Percentiles rank a stretch among this genome's conserved stretches.
Evolutionary conservation across 2,113 vertebrate species (phyloP).

Genomic region (Silurus meridionalis): DNA sequence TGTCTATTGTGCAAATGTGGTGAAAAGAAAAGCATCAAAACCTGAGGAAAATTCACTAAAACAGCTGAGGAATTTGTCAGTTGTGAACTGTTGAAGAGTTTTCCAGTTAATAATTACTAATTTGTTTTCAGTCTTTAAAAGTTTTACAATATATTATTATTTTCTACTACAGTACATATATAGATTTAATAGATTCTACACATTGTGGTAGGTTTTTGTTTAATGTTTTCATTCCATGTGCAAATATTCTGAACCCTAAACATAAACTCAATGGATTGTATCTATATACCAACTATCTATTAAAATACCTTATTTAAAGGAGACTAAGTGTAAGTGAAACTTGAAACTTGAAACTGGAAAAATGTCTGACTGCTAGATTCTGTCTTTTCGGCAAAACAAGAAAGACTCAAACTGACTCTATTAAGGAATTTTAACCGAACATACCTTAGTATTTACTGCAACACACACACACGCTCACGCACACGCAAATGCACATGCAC

Average conservation of each 20-base stretch:
- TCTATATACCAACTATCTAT: background rate
- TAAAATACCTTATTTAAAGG: background rate
- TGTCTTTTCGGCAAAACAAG: background rate
- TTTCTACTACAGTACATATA: background rate
- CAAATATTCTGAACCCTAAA: background rate
- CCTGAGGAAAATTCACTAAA: background rate
- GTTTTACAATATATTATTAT: background rate
- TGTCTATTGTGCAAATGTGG: background rate
- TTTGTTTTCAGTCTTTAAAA: background rate
- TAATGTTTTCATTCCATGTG: background rate
- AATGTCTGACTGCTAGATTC: background rate
- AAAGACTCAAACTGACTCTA: slow-evolving; percentile 6
- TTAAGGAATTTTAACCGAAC: slow-evolving; percentile 18
- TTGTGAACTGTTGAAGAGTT: background rate
- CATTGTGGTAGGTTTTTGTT: background rate
- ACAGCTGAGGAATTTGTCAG: background rate
- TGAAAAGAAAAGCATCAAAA: background rate
- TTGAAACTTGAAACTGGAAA: too few species aligned
- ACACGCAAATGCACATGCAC: background rate
- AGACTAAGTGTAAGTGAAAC: background rate
- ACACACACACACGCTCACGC: background rate
- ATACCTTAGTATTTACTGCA: background rate
- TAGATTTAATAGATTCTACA: background rate
- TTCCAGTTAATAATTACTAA: background rate
- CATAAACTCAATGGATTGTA: background rate